Evolutionary conservation across 1,140 invertebrate genomes (phyloP).

Genomic region (Intoshia linei): DNA sequence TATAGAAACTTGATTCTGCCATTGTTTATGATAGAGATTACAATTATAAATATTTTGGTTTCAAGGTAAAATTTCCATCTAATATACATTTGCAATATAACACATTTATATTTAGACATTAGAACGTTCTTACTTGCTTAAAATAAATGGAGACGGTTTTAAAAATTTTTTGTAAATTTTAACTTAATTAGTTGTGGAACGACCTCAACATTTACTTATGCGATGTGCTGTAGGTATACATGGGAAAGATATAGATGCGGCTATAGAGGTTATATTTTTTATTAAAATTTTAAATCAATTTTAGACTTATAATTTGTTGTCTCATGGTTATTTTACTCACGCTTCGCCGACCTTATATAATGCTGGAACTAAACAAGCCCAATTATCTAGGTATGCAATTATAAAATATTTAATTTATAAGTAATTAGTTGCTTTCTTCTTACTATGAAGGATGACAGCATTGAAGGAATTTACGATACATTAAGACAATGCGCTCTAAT

Average conservation of each 20-base stretch:
- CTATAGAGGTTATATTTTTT: conserved; percentile 33
- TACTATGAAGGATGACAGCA: conserved; percentile 63
- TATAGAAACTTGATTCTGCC: conserved; percentile 45
- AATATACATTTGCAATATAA: not conserved
- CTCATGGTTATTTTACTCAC: conserved; percentile 81
- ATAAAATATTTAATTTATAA: not conserved
- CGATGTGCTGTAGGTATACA: conserved; percentile 81
- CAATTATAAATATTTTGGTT: conserved; percentile 88
- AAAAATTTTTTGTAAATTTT: no score
- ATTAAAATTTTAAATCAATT: conserved; percentile 4
- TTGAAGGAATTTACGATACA: conserved; percentile 58
- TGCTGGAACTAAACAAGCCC: conserved; percentile 55
- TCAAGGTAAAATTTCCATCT: conserved; percentile 33
- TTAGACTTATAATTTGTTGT: conserved; percentile 63
- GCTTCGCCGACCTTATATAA: conserved; percentile 83
- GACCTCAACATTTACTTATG: conserved; percentile 96
- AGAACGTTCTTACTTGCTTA: conserved; percentile 67
- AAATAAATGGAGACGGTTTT: conserved; percentile 48
- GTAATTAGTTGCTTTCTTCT: conserved; percentile 59
- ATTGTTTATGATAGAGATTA: conserved; percentile 92
- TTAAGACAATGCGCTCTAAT: conserved; percentile 71
- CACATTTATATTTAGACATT: conserved; percentile 31
- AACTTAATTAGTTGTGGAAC: conserved; percentile 5
- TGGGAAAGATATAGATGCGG: conserved; percentile 55
- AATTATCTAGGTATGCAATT: conserved; percentile 47